Evolutionary conservation across 2,113 vertebrate species (phyloP), one percentile per base, ranked within the genome.

Genomic region (Muntiacus reevesi): DNA sequence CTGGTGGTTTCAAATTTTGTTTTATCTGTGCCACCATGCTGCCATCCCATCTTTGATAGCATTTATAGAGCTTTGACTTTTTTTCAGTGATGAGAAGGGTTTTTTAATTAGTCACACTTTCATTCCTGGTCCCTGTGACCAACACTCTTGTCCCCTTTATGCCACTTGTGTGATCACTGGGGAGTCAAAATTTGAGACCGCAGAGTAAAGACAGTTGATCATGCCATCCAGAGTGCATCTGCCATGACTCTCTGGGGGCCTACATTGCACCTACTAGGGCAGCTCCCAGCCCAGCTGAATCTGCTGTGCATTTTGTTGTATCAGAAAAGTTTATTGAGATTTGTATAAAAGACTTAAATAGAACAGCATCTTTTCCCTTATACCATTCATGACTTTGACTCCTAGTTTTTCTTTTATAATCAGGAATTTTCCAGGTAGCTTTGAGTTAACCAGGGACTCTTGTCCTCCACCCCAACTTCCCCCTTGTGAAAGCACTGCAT

Each of bases 61-160:
- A 83, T 95, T 87, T 94, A n/a, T 86, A 94, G 50, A 95, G n/a
- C 17, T 96, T 96, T 85, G 57, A 78, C 81, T 79, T 91, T 81
- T 78, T 94, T 74, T 74, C 25, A 45, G 3, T 60, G 50, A 43
- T 97, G 27, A 78, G 60, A 87, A 87, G 36, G 28, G 7, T 71
- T 96, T 97, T 96, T 88, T 93, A 91, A 84, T 81, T 54, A 90
- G 25, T 40, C 67, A 82, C 40, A 79, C 27, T 84, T 60, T 82
- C 36, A 81, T 93, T 95, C 50, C 54, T 76, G 15, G 16, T 60
- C 36, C 60, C 45, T 93, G 43, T 94, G 93, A 88, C 55, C 52
- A 92, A 67, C 57, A 90, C 12, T 71, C 43, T 43, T 76, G 40
- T 76, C 40, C 40, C 23, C 40, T 76, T 52, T 89, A 71, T 91